Evolutionary conservation across 2,113 vertebrate genomes (phyloP), one percentile per base, ranked within the genome.

Genomic region (Pygoscelis adeliae): DNA sequence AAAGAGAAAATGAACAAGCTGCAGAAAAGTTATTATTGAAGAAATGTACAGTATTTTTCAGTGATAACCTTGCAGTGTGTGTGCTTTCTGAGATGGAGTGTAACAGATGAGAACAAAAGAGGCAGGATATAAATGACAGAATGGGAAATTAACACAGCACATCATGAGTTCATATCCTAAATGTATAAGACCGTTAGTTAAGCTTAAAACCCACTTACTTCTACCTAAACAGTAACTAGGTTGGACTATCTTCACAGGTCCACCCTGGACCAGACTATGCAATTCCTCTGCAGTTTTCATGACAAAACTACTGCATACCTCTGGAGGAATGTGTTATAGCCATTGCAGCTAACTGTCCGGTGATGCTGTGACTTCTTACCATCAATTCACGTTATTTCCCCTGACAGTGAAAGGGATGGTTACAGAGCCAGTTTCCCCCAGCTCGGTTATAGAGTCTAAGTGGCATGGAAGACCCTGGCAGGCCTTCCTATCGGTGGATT

Each of bases 291-390:
- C 36, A 47, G 40, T 56, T 76, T 56, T 90, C 53, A 38, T 22
- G 15, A 44, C 17, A 87, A 79, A 79, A 65, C n/a, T 62, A 23
- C 32, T 7, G 0, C 72, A 44, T 16, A 26, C 8, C 23, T 53
- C 20, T 56, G 21, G 29, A 73, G 19, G 8, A 89, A n/a, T 29
- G 9, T 66, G 42, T 44, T 78, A 34, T 2, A 84, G 30, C 20
- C 21, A 22, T n/a, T 70, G 29, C 61, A 76, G 67, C 0, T 1
- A n/a, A 47, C 27, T 44, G 44, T 27, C 27, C 0, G 0, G 10
- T 29, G 8, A 16, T 73, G 17, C 16, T 91, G 9, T 66, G 46
- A 73, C 15, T 65, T 88, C n/a, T 66, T 46, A 18, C 10, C n/a
- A 62, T 13, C 10, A 79, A 69, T 13, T 76, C 18, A 4, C 9